A percentile compares a stretch with the other conserved stretches of the same genome.
phyloP scores from a whole-genome alignment of 2,888 invertebrate genomes.

The Apamea epomidion region DNA sequence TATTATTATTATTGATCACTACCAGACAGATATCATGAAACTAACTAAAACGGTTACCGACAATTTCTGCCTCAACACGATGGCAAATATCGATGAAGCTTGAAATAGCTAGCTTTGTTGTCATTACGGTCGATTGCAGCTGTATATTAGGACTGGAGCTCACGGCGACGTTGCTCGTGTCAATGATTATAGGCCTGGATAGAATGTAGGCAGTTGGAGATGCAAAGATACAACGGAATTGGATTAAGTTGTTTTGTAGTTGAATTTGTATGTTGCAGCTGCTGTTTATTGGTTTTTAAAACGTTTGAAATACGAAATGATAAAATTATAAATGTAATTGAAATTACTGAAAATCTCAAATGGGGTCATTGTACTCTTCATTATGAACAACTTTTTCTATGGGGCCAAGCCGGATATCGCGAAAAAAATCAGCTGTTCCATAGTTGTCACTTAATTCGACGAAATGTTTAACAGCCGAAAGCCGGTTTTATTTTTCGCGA shows the following conservation, averaged over 20 bases:
- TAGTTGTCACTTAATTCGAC: background rate
- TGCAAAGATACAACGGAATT: background rate
- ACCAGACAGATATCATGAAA: background rate
- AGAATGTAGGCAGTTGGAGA: conserved; percentile 1
- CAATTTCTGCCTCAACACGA: background rate
- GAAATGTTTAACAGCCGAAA: background rate
- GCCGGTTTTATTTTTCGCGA: background rate
- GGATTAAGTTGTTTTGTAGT: conserved; percentile 20
- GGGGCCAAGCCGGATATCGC: background rate
- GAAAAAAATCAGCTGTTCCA: background rate
- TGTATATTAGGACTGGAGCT: conserved; percentile 21
- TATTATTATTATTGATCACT: too few relatives aligned
- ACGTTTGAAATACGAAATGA: background rate
- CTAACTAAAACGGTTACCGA: background rate
- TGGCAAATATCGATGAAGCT: conserved; percentile 1
- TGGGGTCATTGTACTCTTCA: background rate
- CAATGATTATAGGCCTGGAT: conserved; percentile 21
- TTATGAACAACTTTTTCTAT: background rate
- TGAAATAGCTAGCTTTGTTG: conserved; percentile 43
- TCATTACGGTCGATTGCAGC: conserved; percentile 25
- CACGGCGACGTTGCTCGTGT: conserved; percentile 19
- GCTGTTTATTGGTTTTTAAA: background rate
- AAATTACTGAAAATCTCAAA: background rate
- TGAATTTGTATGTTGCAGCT: background rate
- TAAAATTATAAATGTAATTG: too few relatives aligned